Base-by-base conservation (phyloP, 1,140 invertebrate genomes). In the Caenorhabditis remanei region DNA sequence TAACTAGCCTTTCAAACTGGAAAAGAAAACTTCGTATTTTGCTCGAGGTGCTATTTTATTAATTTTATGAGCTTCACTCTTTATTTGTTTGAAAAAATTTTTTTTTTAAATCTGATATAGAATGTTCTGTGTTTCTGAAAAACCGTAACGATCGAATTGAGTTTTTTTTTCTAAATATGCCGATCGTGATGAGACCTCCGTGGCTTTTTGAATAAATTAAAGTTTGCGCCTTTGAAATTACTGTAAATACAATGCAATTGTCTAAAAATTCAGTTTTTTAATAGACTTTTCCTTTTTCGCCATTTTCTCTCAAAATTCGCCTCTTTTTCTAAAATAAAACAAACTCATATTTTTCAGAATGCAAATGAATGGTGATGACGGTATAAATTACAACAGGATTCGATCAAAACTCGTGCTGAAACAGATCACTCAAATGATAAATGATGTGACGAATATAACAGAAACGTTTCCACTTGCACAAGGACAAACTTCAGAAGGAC, bases 401-500 rank as follows among this genome's bases (percentile, higher is more conserved):
- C 40, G 46, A 13, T 79, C 71, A 5, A 79, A 50, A 79, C 21
- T 8, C 6, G 71, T 79, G 32, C 40, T 79, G 40, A 79, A 50
- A 13, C 71, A 79, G 24, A 50, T 79, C 11, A 79, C 40, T 43
- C 71, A 79, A 21, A 43, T 79, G 46, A 79, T 79, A 6, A 79
- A 79, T 79, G 71, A 84, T 48, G 83, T 84, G 7, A 53, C 48
- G 16, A 84, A 84, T 48, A 84, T 84, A 41, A 84, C 83, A n/a
- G 83, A 84, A 48, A 84, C 83, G 32, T 84, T 61, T 48, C 83
- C 83, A 21, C 24, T 84, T 3, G 24, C 32, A 61, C 21, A 58
- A 32, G 83, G 83, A 46, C 55, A 84, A 84, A 84, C 83, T 14
- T 19, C 83, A n/a, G 83, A 84, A 84, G 83, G 83, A 11, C 83